phyloP scores from a whole-genome alignment of 2,888 invertebrate genomes.

The Abscondita cerata region DNA sequence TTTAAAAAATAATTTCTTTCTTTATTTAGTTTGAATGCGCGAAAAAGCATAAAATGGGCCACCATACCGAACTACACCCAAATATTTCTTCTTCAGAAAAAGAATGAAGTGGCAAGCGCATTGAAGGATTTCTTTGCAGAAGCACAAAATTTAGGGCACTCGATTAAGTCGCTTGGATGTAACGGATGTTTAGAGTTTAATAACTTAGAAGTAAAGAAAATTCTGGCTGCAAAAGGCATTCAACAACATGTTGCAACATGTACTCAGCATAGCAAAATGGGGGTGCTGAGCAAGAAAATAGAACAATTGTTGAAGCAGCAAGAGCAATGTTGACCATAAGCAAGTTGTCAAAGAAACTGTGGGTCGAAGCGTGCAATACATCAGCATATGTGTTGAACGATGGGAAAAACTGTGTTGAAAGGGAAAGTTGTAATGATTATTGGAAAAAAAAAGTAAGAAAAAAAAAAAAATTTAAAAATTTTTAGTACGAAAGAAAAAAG shows the following conservation, averaged over 20 bases:
- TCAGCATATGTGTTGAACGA: too few relatives aligned
- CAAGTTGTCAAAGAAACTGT: conserved; percentile 22
- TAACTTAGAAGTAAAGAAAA: too few relatives aligned
- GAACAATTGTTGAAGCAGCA: conserved; percentile 26
- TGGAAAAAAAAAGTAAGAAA: too few relatives aligned
- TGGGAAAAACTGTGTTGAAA: too few relatives aligned
- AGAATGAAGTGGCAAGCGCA: conserved; percentile 30
- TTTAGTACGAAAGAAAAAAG: too few relatives aligned
- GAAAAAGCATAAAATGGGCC: too few relatives aligned
- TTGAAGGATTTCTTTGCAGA: conserved; percentile 33
- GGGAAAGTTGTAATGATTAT: too few relatives aligned
- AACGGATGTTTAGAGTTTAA: conserved; percentile 24
- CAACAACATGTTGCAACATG: conserved; percentile 15
- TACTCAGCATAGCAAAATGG: conserved; percentile 36
- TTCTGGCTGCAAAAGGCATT: conserved; percentile 25
- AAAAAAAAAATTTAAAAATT: conserved; percentile 18
- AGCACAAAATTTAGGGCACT: conserved; percentile 22
- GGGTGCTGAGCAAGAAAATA: conserved; percentile 20
- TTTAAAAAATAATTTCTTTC: too few relatives aligned
- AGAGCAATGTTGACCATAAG: conserved; percentile 9
- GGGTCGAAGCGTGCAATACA: conserved; percentile 37
- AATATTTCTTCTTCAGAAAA: conserved; percentile 28
- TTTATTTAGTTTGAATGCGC: too few relatives aligned
- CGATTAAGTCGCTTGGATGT: conserved; percentile 12
- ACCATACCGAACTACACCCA: too few relatives aligned